phyloP scores from a whole-genome alignment of 2,113 vertebrate genomes.

The Tamias sibiricus region DNA sequence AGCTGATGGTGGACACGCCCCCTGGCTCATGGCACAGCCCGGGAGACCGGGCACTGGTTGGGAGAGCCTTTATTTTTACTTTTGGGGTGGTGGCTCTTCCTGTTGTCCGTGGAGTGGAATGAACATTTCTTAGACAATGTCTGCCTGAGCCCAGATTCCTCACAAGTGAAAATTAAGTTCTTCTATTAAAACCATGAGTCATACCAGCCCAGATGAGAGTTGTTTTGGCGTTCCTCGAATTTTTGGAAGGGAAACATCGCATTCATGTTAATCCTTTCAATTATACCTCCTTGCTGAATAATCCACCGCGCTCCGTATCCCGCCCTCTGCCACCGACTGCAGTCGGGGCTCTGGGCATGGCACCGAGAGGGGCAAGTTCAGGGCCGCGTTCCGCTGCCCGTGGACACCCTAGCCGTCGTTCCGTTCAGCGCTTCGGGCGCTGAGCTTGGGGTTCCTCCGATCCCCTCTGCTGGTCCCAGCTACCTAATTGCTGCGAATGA shows the following conservation, averaged over 20 bases:
- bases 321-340: slow-evolving; percentile 68
- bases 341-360: slow-evolving; percentile 62
- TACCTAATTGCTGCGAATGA: slow-evolving; percentile 82
- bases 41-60: not conserved
- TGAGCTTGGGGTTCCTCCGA: slow-evolving; percentile 73
- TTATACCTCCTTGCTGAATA: slow-evolving; percentile 84
- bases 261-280: slow-evolving; percentile 85
- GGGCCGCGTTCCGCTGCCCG: slow-evolving; percentile 48
- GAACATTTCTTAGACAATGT: slow-evolving; percentile 81
- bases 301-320: slow-evolving; percentile 67
- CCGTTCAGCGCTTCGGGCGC: slow-evolving; percentile 12
- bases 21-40: not conserved
- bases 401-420: slow-evolving; percentile 6
- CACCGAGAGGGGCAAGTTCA: slow-evolving; percentile 64
- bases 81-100: not conserved
- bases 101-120: slow-evolving; percentile 44
- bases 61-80: not conserved
- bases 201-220: slow-evolving; percentile 82
- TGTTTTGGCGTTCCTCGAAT: slow-evolving; percentile 85
- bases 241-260: slow-evolving; percentile 86
- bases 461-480: slow-evolving; percentile 76
- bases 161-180: slow-evolving; percentile 85
- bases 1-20: accelerated
- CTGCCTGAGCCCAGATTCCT: slow-evolving; percentile 83
- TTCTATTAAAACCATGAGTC: slow-evolving; percentile 86